These are phyloP conservation scores for Platichthys stellatus DNA, from an alignment of 2,113 vertebrate species.

Conservation along the genomic window DNA sequence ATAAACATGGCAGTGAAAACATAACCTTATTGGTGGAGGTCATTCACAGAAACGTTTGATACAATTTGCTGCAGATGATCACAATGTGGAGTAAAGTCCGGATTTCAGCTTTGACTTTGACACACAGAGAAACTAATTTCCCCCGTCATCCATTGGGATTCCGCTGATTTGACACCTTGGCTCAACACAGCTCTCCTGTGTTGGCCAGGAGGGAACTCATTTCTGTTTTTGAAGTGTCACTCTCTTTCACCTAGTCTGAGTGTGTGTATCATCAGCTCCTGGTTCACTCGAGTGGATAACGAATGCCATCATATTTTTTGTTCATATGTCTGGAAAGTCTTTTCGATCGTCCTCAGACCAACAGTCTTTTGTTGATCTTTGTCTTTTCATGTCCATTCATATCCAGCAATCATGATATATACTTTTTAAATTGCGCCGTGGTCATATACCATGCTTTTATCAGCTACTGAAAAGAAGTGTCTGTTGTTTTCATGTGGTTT, in stretches of 20 bases:
- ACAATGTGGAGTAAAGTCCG: background rate
- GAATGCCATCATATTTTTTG: background rate
- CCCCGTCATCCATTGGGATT: background rate
- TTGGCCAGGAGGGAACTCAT: background rate
- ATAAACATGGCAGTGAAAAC: too few species aligned
- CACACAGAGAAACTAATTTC: background rate
- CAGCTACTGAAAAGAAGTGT: too few species aligned
- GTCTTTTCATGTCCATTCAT: background rate
- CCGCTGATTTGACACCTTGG: background rate
- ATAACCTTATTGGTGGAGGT: background rate
- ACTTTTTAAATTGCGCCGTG: background rate
- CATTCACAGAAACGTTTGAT: background rate
- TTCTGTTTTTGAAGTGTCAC: slow-evolving; percentile 8
- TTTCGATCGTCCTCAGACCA: background rate
- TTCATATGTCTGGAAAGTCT: background rate
- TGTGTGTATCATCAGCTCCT: background rate
- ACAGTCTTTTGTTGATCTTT: background rate
- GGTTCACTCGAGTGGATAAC: background rate
- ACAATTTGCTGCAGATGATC: background rate
- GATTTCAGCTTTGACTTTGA: background rate
- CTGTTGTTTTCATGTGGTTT: too few species aligned
- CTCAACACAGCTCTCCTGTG: background rate
- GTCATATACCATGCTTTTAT: too few species aligned
- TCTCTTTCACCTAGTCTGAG: background rate
- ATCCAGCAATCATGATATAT: background rate